phyloP scores from a whole-genome alignment of 2,888 invertebrate genomes.

The Macropis europaea region DNA sequence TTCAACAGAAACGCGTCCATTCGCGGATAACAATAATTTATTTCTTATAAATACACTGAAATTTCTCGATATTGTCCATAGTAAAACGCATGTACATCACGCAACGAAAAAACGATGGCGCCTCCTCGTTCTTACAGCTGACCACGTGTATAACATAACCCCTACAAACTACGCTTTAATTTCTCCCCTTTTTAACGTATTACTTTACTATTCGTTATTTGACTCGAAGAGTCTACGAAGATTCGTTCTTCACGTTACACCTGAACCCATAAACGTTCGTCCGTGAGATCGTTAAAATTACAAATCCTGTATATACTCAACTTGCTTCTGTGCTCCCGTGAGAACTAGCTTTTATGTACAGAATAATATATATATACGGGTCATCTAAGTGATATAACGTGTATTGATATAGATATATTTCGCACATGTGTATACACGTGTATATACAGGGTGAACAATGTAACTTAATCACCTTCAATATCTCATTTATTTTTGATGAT shows the following conservation, averaged over 20 bases:
- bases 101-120: slow-evolving; percentile 20
- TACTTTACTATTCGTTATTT: slow-evolving; percentile 5
- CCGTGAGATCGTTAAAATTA: neutral
- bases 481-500: no score
- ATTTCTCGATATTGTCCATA: slow-evolving; percentile 58
- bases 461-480: no score
- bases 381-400: no score
- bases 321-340: neutral
- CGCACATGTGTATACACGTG: no score
- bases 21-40: slow-evolving; percentile 69
- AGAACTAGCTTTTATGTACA: neutral
- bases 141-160: neutral
- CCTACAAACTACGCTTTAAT: slow-evolving; percentile 1
- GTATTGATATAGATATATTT: no score
- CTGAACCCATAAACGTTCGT: neutral
- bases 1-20: neutral
- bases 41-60: slow-evolving; percentile 70
- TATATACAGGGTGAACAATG: no score
- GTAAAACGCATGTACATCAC: slow-evolving; percentile 38
- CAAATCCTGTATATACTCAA: neutral
- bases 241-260: neutral
- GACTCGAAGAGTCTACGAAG: neutral
- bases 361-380: neutral
- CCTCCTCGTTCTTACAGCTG: neutral
- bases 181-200: slow-evolving; percentile 1